These are phyloP conservation scores for Loris lydekkerianus DNA, from an alignment of 2,797 vertebrate genomes.

Conservation along the genomic window DNA sequence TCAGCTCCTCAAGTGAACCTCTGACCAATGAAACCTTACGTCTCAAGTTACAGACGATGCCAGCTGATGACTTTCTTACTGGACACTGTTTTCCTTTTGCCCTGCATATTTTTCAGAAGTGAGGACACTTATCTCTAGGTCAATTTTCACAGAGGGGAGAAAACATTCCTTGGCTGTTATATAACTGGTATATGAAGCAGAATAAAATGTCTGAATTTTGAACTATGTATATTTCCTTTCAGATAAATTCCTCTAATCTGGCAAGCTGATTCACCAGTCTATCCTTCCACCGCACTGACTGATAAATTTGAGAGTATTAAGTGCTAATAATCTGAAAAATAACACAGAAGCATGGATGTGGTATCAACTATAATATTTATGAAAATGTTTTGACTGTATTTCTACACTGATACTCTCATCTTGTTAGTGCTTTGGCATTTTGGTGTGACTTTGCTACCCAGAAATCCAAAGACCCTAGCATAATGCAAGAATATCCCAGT, in stretches of 20 bases:
- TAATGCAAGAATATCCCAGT: not conserved
- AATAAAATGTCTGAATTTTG: conserved; percentile 34
- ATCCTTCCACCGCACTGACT: not conserved
- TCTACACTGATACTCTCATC: not conserved
- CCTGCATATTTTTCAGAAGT: not conserved
- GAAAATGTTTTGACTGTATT: not conserved
- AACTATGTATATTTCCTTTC: not conserved
- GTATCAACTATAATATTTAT: not conserved
- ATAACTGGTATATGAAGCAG: not conserved
- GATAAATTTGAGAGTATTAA: not conserved
- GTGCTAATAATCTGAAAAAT: not conserved
- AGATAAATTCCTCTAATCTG: not conserved
- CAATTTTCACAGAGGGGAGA: not conserved
- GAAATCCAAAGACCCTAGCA: not conserved
- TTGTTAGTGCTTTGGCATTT: not conserved
- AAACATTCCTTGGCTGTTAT: conserved; percentile 21
- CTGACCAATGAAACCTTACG: not conserved
- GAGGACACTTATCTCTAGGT: not conserved
- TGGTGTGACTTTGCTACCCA: not conserved
- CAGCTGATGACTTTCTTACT: not conserved
- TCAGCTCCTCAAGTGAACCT: not conserved
- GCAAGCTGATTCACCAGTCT: not conserved
- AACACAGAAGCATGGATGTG: not conserved
- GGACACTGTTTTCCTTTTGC: conserved; percentile 18
- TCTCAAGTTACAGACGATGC: not conserved